A percentile compares a stretch with the other conserved stretches of the same genome.
Conservation (phyloP, 2,797 vertebrate species). For the Sarcoramphus papa region DNA sequence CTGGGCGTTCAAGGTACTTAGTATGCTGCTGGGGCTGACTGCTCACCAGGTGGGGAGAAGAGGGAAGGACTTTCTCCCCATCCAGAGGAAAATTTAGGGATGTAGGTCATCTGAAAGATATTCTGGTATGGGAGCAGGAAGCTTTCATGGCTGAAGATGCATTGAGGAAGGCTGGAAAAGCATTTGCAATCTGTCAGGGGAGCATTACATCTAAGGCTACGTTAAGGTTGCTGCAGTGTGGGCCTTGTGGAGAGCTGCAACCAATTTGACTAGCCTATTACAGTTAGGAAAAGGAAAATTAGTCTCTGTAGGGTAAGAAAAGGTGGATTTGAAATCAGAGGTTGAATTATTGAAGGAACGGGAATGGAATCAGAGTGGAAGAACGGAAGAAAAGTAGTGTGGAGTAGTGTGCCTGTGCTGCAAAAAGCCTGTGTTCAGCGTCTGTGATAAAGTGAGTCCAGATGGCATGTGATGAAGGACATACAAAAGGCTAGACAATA, state of each 20-base stretch:
- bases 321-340: not conserved
- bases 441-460: not conserved
- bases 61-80: not conserved
- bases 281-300: not conserved
- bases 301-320: not conserved
- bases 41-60: not conserved
- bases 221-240: not conserved
- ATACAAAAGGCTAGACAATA: not conserved
- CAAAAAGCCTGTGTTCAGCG: not conserved
- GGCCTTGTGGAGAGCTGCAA: not conserved
- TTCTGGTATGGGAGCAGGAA: not conserved
- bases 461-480: not conserved
- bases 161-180: not conserved
- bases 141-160: not conserved
- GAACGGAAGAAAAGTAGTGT: not conserved
- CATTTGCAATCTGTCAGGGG: not conserved
- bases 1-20: not conserved
- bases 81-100: not conserved
- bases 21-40: not conserved
- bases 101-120: not conserved
- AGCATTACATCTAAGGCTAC: not conserved
- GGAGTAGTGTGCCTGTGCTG: not conserved
- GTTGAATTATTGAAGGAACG: not conserved
- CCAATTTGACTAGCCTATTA: not conserved
- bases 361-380: not conserved